Conservation (phyloP, 53 echinoderm and acorn worm species). For the Holothuria scabra region DNA sequence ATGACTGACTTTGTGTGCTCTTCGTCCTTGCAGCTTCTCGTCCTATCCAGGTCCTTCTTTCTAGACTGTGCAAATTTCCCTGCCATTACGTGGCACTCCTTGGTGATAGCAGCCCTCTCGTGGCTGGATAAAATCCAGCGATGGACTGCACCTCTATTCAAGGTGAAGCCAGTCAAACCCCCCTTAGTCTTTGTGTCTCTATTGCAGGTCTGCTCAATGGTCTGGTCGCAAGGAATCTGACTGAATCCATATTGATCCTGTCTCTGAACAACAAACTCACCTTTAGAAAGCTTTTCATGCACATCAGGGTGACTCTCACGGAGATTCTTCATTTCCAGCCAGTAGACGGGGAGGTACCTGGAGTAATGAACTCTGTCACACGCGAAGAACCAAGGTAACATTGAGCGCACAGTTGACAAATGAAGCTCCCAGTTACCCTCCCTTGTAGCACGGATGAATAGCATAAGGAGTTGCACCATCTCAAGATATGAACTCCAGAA, state of each 20-base stretch:
- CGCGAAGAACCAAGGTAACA: constrained; percentile 66
- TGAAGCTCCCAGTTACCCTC: no score
- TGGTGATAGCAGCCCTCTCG: constrained; percentile 50
- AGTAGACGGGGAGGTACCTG: constrained; percentile 63
- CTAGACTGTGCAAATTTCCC: constrained; percentile 30
- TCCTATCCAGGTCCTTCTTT: constrained; percentile 43
- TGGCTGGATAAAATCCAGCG: constrained; percentile 52
- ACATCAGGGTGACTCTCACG: constrained; percentile 48
- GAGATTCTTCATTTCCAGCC: constrained; percentile 61
- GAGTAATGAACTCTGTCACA: constrained; percentile 65
- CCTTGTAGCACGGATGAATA: constrained; percentile 29
- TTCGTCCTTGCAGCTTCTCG: constrained; percentile 2
- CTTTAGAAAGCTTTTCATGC: constrained; percentile 33
- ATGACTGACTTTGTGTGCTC: constrained; percentile 34
- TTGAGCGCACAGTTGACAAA: constrained; percentile 50
- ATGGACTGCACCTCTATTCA: constrained; percentile 52
- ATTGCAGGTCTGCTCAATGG: constrained; percentile 65
- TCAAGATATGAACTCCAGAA: constrained; percentile 41
- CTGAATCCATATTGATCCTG: constrained; percentile 64
- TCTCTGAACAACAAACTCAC: constrained; percentile 64
- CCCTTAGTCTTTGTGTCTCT: constrained; percentile 68
- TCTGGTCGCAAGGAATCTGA: constrained; percentile 56
- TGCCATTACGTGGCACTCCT: constrained; percentile 56
- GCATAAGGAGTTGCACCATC: constrained; percentile 26
- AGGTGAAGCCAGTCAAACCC: constrained; percentile 61